Evolutionary conservation across 2,888 invertebrate species (phyloP).

Genomic region (Criorhina ranunculi): DNA sequence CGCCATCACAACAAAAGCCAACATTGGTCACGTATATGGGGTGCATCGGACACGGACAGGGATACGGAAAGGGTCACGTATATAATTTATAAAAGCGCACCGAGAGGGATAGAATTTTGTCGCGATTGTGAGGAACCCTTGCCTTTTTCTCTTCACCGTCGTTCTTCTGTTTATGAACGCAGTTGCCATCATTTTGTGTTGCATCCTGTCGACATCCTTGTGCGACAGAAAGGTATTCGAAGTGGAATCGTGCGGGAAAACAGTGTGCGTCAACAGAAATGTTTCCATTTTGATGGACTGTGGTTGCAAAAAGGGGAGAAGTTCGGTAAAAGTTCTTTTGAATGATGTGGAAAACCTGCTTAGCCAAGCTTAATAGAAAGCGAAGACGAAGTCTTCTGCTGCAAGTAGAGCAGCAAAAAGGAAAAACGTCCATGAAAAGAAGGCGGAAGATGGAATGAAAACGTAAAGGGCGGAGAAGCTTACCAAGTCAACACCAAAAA

Average conservation of each 20-base stretch:
- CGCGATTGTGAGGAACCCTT: constrained; percentile 43
- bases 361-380: too few relatives aligned
- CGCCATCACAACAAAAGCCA: constrained; percentile 70
- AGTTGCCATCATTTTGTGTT: constrained; percentile 12
- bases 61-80: constrained; percentile 10
- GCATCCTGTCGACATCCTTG: constrained; percentile 51
- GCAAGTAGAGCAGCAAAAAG: too few relatives aligned
- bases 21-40: constrained; percentile 12
- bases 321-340: too few relatives aligned
- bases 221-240: constrained; percentile 13
- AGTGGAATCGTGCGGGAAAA: not conserved
- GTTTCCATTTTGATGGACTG: constrained; percentile 26
- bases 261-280: constrained; percentile 32
- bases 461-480: too few relatives aligned
- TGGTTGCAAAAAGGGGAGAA: constrained; percentile 8
- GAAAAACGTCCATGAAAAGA: too few relatives aligned
- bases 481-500: too few relatives aligned
- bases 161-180: constrained; percentile 12
- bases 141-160: not conserved
- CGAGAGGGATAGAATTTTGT: constrained; percentile 57
- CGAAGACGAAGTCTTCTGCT: too few relatives aligned
- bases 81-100: constrained; percentile 47
- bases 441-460: too few relatives aligned
- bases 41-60: not conserved
- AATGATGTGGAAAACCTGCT: too few relatives aligned